Evolutionary conservation across 2,113 vertebrate species (phyloP).

Genomic region (Sander lucioperca): DNA sequence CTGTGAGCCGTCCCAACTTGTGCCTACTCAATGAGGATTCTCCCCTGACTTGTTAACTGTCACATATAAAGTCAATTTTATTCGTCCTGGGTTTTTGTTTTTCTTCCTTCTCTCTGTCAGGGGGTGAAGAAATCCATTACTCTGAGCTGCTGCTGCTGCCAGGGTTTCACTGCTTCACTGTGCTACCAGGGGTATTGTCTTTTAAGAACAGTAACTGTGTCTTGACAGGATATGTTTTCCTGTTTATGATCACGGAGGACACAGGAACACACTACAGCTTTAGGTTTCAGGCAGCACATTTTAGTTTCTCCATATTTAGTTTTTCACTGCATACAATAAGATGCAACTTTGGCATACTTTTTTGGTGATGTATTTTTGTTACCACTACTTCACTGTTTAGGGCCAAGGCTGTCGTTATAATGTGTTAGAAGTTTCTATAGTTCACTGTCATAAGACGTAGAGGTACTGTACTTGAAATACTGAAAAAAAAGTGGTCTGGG

Average conservation of each 20-base stretch:
- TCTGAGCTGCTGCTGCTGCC: slow-evolving; percentile 15
- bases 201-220: slow-evolving; percentile 33
- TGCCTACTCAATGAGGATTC: slow-evolving; percentile 62
- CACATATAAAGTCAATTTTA: slow-evolving; percentile 63
- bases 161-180: slow-evolving; percentile 23
- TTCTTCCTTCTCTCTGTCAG: slow-evolving; percentile 20
- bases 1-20: slow-evolving; percentile 51
- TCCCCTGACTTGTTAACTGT: slow-evolving; percentile 71
- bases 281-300: slow-evolving; percentile 11
- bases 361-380: neutral
- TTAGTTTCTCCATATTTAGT: neutral
- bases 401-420: neutral
- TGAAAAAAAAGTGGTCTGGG: no score
- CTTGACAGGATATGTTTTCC: slow-evolving; percentile 49
- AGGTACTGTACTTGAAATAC: no score
- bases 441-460: neutral
- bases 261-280: neutral
- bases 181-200: slow-evolving; percentile 43
- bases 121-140: slow-evolving; percentile 49
- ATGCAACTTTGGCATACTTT: neutral
- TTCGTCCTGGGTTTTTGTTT: slow-evolving; percentile 37
- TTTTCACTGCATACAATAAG: neutral
- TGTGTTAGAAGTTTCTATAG: neutral
- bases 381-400: neutral
- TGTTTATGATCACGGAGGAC: slow-evolving; percentile 38